Conservation (phyloP, 1,140 invertebrate genomes). For the Gryllus bimaculatus region DNA sequence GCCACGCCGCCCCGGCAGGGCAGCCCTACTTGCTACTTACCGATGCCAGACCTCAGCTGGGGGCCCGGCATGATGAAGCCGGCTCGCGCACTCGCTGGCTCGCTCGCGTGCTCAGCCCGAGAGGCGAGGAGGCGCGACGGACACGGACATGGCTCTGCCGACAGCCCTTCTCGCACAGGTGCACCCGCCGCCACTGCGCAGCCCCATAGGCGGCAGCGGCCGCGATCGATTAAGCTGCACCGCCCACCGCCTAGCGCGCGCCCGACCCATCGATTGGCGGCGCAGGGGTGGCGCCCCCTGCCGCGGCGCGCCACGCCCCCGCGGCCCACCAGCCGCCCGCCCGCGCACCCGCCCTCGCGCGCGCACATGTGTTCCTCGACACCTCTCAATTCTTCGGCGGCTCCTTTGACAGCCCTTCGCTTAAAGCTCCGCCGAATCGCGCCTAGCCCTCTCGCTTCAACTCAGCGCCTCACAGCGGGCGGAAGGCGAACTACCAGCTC, state of each 20-base stretch:
- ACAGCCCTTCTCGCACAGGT: not conserved
- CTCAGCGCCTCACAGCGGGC: too few species aligned
- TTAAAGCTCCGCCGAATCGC: too few species aligned
- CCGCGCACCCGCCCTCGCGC: too few species aligned
- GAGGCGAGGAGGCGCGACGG: not conserved
- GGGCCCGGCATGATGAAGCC: not conserved
- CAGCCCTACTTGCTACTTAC: not conserved
- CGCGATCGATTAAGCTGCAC: not conserved
- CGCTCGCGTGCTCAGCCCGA: not conserved
- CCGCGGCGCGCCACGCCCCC: not conserved
- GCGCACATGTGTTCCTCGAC: not conserved
- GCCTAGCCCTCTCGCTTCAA: too few species aligned
- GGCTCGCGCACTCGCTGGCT: not conserved
- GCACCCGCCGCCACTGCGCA: not conserved
- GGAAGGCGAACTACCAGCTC: too few species aligned
- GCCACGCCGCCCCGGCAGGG: too few species aligned
- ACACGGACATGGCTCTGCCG: not conserved
- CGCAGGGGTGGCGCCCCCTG: not conserved
- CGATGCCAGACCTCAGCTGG: not conserved
- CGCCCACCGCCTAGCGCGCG: not conserved
- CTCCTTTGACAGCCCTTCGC: too few species aligned
- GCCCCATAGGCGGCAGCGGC: not conserved
- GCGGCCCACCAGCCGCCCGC: not conserved
- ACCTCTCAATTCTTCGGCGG: not conserved
- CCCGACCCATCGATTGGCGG: not conserved